Evolutionary conservation across 2,888 invertebrate genomes (phyloP), one percentile per base, ranked within the genome.

Genomic region (Meandrusa payeni): DNA sequence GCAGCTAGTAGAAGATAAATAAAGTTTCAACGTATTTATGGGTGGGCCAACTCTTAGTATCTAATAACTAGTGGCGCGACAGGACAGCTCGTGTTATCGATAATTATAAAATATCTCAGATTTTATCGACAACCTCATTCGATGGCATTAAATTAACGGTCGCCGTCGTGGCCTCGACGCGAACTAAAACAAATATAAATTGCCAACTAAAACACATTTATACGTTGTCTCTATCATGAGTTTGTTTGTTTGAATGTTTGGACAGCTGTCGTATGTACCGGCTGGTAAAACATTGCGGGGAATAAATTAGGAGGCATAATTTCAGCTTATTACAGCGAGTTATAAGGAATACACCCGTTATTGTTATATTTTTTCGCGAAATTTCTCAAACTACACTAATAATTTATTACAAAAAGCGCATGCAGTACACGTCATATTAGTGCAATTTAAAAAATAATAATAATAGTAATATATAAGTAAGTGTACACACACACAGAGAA

Each of bases 141-240:
- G 13, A 17, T 15, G 23, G 17, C 15, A 24, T 20, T 31, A 17
- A 43, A 31, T 37, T 31, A 43, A 24, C 36, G 6, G 37, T 32
- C 9, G n/a, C 37, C 10, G 42, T 37, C 24, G 23, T 28, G 28
- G 23, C 41, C 20, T 33, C 41, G 41, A 19, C n/a, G 26, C 12
- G 23, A 36, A 31, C 31, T 31, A 31, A 42, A 42, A 42, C 31
- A 37, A 43, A 31, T 37, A 43, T 43, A 31, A 43, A 43, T 37
- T 31, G 26, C 24, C 24, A 31, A 43, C 9, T 17, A 9, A 31
- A 43, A 43, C 31, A 37, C 31, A 37, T 43, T 43, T 15, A 37
- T 41, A 29, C 20, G 6, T 23, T 37, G 37, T 43, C 31, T 24
- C 7, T 24, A 37, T 26, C 13, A 12, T 9, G 13, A 13, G 26